Conservation (phyloP, 2,797 vertebrate species). For the Hoplostethus mediterraneus region DNA sequence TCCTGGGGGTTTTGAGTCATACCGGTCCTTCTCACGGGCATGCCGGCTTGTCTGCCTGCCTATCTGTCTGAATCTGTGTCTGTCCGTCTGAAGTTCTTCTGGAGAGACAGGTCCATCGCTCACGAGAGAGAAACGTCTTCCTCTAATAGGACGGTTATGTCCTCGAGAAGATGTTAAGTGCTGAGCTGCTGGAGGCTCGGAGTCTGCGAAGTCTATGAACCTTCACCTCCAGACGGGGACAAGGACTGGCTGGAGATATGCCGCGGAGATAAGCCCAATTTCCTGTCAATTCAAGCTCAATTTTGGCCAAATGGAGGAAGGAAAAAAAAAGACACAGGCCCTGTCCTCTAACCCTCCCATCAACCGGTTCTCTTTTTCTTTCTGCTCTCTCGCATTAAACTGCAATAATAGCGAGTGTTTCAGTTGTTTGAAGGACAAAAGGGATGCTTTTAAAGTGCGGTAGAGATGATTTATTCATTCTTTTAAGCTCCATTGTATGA, state of each 20-base stretch:
- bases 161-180: background rate
- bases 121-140: background rate
- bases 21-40: conserved; percentile 17
- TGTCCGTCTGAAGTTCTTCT: background rate
- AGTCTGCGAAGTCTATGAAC: conserved; percentile 9
- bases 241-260: conserved; percentile 18
- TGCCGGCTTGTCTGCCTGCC: background rate
- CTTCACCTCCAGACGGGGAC: background rate
- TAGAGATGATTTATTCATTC: conserved; percentile 63
- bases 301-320: conserved; percentile 12
- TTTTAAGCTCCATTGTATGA: conserved; percentile 55
- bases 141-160: background rate
- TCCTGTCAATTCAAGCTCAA: conserved; percentile 34
- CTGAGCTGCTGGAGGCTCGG: background rate
- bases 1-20: conserved; percentile 31
- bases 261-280: conserved; percentile 22
- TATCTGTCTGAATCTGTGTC: background rate
- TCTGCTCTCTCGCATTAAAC: conserved; percentile 40
- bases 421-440: conserved; percentile 62
- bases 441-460: conserved; percentile 46
- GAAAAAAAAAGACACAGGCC: background rate
- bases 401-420: conserved; percentile 37
- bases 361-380: conserved; percentile 5
- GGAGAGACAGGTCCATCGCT: conserved; percentile 1
- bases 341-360: conserved; percentile 28